phyloP scores from a whole-genome alignment of 1,140 invertebrate species.

The Bombus difficillimus region DNA sequence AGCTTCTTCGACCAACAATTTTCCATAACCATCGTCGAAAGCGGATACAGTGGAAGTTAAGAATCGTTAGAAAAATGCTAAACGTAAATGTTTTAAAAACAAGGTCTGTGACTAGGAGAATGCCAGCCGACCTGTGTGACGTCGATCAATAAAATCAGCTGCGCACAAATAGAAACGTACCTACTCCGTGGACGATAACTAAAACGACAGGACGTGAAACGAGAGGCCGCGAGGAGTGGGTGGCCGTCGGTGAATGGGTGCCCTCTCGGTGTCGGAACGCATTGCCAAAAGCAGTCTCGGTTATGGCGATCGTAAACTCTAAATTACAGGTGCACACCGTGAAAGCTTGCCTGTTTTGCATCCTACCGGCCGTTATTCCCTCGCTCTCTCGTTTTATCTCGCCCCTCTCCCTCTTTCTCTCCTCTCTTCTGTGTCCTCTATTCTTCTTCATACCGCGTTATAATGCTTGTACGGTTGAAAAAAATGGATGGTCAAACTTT shows the following conservation, averaged over 20 bases:
- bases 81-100: too few relatives aligned
- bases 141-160: conserved; percentile 42
- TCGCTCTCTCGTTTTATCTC: background rate
- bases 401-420: background rate
- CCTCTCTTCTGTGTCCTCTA: too few relatives aligned
- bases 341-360: conserved; percentile 37
- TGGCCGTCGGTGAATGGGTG: background rate
- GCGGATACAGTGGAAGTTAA: too few relatives aligned
- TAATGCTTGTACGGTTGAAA: conserved; percentile 15
- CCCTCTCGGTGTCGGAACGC: conserved; percentile 9
- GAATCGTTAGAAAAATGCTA: too few relatives aligned
- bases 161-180: conserved; percentile 39
- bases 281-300: conserved; percentile 48
- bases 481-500: background rate
- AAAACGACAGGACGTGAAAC: background rate
- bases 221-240: too few relatives aligned
- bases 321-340: conserved; percentile 53
- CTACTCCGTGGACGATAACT: conserved; percentile 22
- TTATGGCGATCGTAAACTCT: conserved; percentile 58
- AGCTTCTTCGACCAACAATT: too few relatives aligned
- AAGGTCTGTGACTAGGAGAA: too few relatives aligned
- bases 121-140: background rate
- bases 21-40: too few relatives aligned
- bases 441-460: background rate
- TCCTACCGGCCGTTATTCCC: conserved; percentile 22